Base-by-base conservation (phyloP, 2,888 invertebrate species). In the Camponotus fellah region DNA sequence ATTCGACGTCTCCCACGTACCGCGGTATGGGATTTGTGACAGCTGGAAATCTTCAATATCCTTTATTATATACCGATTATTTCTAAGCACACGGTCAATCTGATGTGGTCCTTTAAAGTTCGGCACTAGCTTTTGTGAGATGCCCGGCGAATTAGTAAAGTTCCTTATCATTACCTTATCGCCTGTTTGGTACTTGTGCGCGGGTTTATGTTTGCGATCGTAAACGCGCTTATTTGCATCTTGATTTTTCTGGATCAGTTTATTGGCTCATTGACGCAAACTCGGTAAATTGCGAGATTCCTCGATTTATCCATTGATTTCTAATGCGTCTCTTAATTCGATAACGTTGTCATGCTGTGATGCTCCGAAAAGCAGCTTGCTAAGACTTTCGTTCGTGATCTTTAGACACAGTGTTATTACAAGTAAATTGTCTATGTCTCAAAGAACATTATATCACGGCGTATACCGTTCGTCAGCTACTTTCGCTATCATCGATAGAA, bases 341-440 rank as follows among this genome's bases (percentile, higher is more conserved):
- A 87, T 34, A 8, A 84, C 58, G 10, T 87, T 62, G 10, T 91
- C 91, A 26, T 86, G 87, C 65, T 93, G 92, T 26, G 86, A 65
- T 0, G 91, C 76, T 0, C 93, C 93, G 58, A 92, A 93, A 53
- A 93, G 80, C 14, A 92, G 68, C 46, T 82, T 87, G 49, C 91
- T 89, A 1, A 92, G 91, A 0, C 92, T 89, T 69, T 92, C 88
- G 0, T 89, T 88, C 0, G 90, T n/a, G n/a, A n/a, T n/a, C 83
- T 76, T 90, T 89, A 53, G 85, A n/a, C n/a, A 84, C 12, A 91
- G 87, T 79, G 32, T 91, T 90, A 34, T 91, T 92, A 17, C 88
- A 79, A 0, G 88, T 86, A 60, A 77, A 86, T n/a, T n/a, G n/a
- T 92, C 90, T 1, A 88, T 86, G 9, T 87, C 83, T 0, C 32